Conservation (phyloP, 23 tunicate genomes). For the Botrylloides violaceus region DNA sequence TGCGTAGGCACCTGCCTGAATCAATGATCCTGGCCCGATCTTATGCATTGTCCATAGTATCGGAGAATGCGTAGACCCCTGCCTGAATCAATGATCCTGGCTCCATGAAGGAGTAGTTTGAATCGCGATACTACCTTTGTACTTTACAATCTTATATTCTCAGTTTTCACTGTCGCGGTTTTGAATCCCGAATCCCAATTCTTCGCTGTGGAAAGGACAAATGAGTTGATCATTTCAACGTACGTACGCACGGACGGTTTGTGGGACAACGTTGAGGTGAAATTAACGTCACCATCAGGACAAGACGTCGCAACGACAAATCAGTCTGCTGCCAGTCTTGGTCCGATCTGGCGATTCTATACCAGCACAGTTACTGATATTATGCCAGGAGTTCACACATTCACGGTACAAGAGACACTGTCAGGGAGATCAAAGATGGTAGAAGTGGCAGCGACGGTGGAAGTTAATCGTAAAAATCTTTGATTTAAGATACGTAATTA, state of each 20-base stretch:
- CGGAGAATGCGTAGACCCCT: too few species aligned
- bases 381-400: not conserved
- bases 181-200: not conserved
- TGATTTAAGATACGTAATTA: not conserved
- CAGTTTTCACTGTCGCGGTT: conserved; percentile 14
- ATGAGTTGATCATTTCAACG: not conserved
- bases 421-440: not conserved
- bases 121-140: too few species aligned
- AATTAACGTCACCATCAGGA: not conserved
- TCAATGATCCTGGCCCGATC: too few species aligned
- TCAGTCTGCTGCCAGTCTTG: not conserved
- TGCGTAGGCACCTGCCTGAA: too few species aligned
- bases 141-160: too few species aligned
- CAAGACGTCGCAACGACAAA: not conserved
- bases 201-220: not conserved
- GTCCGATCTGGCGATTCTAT: conserved; percentile 10
- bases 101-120: too few species aligned
- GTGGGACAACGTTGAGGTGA: conserved; percentile 13
- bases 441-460: not conserved
- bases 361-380: not conserved
- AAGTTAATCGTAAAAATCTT: conserved; percentile 15
- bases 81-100: too few species aligned
- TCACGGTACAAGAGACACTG: conserved; percentile 4
- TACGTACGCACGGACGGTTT: conserved; percentile 7
- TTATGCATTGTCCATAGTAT: too few species aligned